Conservation (phyloP, 2,888 invertebrate genomes). For the Conomelus anceps region DNA sequence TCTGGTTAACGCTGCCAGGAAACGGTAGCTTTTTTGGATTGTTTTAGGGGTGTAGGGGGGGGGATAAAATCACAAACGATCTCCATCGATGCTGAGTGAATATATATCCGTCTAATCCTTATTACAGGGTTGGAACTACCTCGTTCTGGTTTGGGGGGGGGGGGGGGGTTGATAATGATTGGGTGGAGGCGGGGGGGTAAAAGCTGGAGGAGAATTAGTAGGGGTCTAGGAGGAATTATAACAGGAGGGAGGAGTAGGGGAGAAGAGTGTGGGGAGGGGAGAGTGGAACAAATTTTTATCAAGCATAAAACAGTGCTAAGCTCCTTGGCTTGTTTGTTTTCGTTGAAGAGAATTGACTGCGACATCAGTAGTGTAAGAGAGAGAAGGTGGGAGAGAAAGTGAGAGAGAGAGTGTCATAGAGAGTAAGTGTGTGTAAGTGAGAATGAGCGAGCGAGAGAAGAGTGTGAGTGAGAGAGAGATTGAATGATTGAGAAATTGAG, state of each 20-base stretch:
- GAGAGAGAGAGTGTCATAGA: not conserved
- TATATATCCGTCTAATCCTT: not conserved
- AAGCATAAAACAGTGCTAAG: conserved; percentile 6
- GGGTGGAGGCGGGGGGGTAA: no score
- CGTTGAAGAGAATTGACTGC: conserved; percentile 13
- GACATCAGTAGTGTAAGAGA: not conserved
- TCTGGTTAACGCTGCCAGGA: no score
- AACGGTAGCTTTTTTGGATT: no score
- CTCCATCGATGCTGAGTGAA: not conserved
- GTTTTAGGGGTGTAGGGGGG: no score
- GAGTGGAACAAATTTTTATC: conserved; percentile 13
- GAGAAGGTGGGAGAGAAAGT: not conserved
- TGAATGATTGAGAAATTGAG: no score
- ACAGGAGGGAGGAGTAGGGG: no score
- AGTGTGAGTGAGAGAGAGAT: not conserved
- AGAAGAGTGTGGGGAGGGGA: not conserved
- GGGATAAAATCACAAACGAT: no score
- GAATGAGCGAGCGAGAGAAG: not conserved
- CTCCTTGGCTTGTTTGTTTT: conserved; percentile 16
- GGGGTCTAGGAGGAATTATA: not conserved
- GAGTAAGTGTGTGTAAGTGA: no score
- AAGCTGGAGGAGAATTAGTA: no score
- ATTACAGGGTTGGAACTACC: not conserved
- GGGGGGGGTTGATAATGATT: no score
- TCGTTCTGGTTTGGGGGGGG: no score